Evolutionary conservation across 2,888 invertebrate genomes (phyloP).

Genomic region (Drosophila gaucha): DNA sequence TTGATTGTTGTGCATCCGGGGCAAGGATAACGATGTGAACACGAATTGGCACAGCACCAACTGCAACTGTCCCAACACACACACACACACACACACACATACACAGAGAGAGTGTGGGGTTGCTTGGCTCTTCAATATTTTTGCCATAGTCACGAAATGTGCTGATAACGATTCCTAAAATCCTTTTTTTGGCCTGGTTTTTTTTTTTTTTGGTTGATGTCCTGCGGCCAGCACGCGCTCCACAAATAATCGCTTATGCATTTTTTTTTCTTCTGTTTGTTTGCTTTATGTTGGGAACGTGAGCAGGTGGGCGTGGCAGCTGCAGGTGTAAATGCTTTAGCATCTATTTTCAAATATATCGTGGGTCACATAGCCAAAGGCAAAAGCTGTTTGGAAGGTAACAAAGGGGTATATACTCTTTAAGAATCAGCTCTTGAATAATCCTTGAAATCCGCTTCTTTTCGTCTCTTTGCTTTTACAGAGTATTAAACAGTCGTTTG

Average conservation of each 20-base stretch:
- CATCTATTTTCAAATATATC: slow-evolving; percentile 10
- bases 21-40: slow-evolving; percentile 76
- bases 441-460: no score
- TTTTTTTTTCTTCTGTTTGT: slow-evolving; percentile 14
- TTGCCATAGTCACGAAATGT: slow-evolving; percentile 69
- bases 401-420: background rate
- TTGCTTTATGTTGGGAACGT: background rate
- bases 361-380: slow-evolving; percentile 3
- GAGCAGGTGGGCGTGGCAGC: slow-evolving; percentile 3
- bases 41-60: slow-evolving; percentile 62
- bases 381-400: background rate
- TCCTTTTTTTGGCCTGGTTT: slow-evolving; percentile 13
- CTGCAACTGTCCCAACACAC: slow-evolving; percentile 39
- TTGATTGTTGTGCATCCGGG: slow-evolving; percentile 78
- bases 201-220: slow-evolving; percentile 19
- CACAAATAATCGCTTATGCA: slow-evolving; percentile 55
- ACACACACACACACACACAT: background rate
- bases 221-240: slow-evolving; percentile 36
- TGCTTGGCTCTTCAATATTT: slow-evolving; percentile 45
- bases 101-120: background rate
- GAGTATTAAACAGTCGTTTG: background rate
- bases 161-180: slow-evolving; percentile 60
- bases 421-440: background rate
- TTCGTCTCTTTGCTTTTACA: background rate
- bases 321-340: slow-evolving; percentile 28